Evolutionary conservation across 1,140 invertebrate species (phyloP), one percentile per base, ranked within the genome.

Genomic region (Sitodiplosis mosellana): DNA sequence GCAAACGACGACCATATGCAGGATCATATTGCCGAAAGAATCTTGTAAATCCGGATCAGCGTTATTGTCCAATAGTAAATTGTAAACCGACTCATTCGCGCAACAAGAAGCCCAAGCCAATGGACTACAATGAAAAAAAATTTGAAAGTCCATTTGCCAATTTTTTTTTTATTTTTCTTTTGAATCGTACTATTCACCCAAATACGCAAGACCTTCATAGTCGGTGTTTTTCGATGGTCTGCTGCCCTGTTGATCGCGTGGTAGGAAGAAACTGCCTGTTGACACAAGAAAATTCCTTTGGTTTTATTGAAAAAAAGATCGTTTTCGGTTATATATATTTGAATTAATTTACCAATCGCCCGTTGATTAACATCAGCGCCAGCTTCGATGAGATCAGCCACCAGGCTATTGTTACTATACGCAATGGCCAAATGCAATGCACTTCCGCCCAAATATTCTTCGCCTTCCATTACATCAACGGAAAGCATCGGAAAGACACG

Each of bases 171-270:
- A n/a, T n/a, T n/a, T n/a, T n/a, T n/a, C n/a, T n/a, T n/a, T n/a
- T n/a, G n/a, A n/a, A n/a, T n/a, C n/a, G n/a, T n/a, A n/a, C n/a
- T 92, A 96, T 65, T 99, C 93, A 0, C 92, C 93, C 42, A 94
- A 75, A 61, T 97, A 96, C 5, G 89, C 89, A 49, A 93, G 68
- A 14, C 91, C 93, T 69, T 96, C 88, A 68, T 96, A 97, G 61
- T 95, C 88, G 2, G 91, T 94, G 52, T 77, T 75, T 50, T 80
- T 80, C 2, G 76, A 74, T 36, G 79, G 79, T 48, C 74, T 73
- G 15, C 71, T 68, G 43, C 74, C 60, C 65, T 96, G 88, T 60
- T 94, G 91, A 65, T 97, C 93, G 4, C 80, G 72, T 0, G 90
- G 90, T 12, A 92, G 67, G 59, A 95, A 96, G 63, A 92, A 90